Percentiles rank a stretch among this genome's conserved stretches.
Conservation (phyloP, 2,113 vertebrate species). For the Atrichornis clamosus region DNA sequence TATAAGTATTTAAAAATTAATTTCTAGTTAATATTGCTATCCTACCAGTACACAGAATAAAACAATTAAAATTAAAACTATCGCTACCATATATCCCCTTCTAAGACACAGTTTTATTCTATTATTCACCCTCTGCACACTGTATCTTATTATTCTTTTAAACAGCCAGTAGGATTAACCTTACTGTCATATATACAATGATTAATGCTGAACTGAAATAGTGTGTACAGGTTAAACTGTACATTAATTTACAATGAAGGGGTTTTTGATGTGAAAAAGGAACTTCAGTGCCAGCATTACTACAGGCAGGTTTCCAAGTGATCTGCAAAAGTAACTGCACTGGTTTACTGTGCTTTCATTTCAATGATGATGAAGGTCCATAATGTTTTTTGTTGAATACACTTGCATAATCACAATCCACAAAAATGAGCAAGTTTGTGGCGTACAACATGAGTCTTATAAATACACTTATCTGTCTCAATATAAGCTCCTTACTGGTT, state of each 20-base stretch:
- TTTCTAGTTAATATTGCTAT: conserved; percentile 2
- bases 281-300: background rate
- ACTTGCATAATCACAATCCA: background rate
- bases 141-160: background rate
- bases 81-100: background rate
- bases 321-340: background rate
- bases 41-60: background rate
- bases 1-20: background rate
- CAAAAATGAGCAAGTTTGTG: background rate
- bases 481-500: background rate
- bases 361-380: background rate
- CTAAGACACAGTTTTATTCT: background rate
- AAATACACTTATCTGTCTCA: background rate
- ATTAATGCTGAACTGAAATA: background rate
- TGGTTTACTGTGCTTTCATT: background rate
- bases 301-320: background rate
- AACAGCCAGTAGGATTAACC: background rate
- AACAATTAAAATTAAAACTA: conserved; percentile 21
- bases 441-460: background rate
- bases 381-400: background rate
- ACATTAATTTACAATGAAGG: background rate
- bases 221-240: background rate
- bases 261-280: background rate
- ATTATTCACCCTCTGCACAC: background rate
- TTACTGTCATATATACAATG: background rate